Percentiles rank a stretch among this genome's conserved stretches.
phyloP scores from a whole-genome alignment of 2,888 invertebrate species.

The Apodemia mormo region DNA sequence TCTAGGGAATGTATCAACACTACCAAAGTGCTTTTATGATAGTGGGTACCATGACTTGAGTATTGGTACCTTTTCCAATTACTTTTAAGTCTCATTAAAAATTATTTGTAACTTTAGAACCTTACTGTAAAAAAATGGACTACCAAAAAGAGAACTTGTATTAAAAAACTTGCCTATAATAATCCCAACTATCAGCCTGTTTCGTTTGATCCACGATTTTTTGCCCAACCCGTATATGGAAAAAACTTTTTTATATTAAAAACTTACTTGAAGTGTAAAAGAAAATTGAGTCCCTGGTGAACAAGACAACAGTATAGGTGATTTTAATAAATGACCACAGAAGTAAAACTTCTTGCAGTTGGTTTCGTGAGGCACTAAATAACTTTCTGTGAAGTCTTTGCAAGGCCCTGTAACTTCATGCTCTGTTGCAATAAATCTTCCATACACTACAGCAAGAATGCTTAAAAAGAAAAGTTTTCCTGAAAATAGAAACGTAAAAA shows the following conservation, averaged over 20 bases:
- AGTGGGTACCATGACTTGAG: too few relatives aligned
- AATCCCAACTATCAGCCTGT: too few relatives aligned
- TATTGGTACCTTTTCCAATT: too few relatives aligned
- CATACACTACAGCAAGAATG: not conserved
- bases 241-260: not conserved
- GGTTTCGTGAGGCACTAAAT: constrained; percentile 52
- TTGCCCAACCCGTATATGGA: too few relatives aligned
- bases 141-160: too few relatives aligned
- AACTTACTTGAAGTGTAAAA: constrained; percentile 48
- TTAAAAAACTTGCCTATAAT: too few relatives aligned
- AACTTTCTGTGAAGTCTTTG: not conserved
- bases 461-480: constrained; percentile 13
- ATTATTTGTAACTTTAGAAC: too few relatives aligned
- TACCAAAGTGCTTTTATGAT: too few relatives aligned
- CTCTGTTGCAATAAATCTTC: constrained; percentile 29
- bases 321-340: constrained; percentile 53
- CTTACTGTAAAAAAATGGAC: too few relatives aligned
- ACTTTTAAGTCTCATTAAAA: too few relatives aligned
- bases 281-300: constrained; percentile 56
- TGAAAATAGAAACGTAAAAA: constrained; percentile 2
- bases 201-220: too few relatives aligned
- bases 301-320: constrained; percentile 43
- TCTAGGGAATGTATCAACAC: too few relatives aligned
- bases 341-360: constrained; percentile 65
- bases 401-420: not conserved